Evolutionary conservation across 2,113 vertebrate species (phyloP).

Genomic region (Xerus inauris): DNA sequence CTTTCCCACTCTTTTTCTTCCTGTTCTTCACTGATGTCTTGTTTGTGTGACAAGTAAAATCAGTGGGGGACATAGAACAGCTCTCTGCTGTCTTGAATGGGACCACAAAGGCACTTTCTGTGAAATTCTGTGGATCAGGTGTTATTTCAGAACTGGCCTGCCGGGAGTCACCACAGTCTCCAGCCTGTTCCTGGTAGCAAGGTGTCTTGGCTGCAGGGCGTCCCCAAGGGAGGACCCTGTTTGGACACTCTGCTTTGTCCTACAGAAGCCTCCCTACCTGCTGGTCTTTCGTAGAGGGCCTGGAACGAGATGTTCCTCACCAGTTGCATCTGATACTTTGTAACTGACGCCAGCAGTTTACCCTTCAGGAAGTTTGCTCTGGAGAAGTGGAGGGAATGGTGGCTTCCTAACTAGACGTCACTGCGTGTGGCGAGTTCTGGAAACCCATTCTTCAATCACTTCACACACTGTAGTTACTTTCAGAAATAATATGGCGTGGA

Average conservation of each 20-base stretch:
- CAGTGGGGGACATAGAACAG: neutral
- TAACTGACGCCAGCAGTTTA: neutral
- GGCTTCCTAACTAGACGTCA: neutral
- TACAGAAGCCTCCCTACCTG: neutral
- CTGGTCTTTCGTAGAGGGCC: neutral
- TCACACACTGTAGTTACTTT: neutral
- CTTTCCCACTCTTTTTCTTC: neutral
- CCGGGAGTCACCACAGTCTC: neutral
- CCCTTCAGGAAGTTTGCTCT: neutral
- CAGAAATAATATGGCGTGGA: neutral
- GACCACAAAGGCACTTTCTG: neutral
- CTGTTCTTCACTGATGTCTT: neutral
- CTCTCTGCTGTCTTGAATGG: neutral
- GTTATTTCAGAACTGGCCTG: neutral
- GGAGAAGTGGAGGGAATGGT: neutral
- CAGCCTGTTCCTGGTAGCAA: neutral
- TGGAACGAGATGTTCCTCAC: neutral
- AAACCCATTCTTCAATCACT: neutral
- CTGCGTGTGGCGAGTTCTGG: neutral
- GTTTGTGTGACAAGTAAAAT: constrained; percentile 14
- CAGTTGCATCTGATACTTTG: constrained; percentile 5
- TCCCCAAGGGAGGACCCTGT: neutral
- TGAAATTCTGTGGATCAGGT: neutral
- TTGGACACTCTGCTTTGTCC: neutral
- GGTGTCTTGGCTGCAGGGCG: neutral